A percentile compares a stretch with the other conserved stretches of the same genome.
phyloP scores from a whole-genome alignment of 2,113 vertebrate species.

The Apus apus region DNA sequence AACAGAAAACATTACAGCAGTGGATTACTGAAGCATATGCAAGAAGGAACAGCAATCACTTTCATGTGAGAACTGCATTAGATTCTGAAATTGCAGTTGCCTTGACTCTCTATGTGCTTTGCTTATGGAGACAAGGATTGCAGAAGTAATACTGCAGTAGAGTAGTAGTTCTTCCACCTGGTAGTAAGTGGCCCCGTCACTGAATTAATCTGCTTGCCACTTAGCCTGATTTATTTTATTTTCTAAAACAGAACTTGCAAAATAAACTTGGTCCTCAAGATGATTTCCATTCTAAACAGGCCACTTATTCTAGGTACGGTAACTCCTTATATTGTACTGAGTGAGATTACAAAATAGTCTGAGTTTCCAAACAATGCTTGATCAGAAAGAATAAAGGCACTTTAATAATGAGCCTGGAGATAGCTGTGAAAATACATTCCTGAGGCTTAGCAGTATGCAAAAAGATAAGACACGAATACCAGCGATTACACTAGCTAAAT shows the following conservation, averaged over 20 bases:
- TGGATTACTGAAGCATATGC: background rate
- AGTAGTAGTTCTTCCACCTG: background rate
- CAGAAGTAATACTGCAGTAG: background rate
- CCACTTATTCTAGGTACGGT: background rate
- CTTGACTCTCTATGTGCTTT: background rate
- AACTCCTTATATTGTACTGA: background rate
- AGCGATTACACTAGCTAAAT: background rate
- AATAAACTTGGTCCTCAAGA: background rate
- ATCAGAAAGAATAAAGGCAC: constrained; percentile 1
- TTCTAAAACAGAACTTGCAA: background rate
- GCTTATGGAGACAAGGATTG: background rate
- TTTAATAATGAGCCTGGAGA: background rate
- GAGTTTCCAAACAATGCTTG: background rate
- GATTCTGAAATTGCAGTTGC: background rate
- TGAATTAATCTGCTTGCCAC: background rate
- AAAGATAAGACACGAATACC: background rate
- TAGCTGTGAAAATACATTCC: background rate
- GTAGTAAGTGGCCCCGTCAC: background rate
- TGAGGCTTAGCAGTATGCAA: background rate
- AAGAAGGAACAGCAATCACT: background rate
- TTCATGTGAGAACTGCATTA: background rate
- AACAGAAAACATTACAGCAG: constrained; percentile 48
- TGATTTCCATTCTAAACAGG: background rate
- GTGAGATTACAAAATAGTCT: background rate
- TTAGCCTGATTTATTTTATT: background rate